These are phyloP conservation scores for Bursaphelenchus okinawaensis DNA, from an alignment of 2,888 invertebrate species.

Conservation along the genomic window DNA sequence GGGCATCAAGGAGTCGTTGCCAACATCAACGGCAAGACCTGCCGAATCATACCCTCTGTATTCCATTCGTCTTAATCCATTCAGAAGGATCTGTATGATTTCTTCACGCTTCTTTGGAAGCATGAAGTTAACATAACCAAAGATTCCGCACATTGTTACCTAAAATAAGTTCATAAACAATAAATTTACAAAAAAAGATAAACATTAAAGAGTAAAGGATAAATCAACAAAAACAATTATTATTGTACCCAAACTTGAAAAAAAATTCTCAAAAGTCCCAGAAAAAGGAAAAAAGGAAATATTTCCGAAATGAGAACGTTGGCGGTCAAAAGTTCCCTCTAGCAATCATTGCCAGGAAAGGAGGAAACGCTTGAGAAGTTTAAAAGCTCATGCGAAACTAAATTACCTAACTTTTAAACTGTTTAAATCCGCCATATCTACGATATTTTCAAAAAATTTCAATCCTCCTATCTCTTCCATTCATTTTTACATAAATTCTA, in stretches of 20 bases:
- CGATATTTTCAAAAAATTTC: no score
- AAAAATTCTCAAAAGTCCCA: background rate
- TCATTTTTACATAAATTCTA: no score
- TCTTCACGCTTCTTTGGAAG: constrained; percentile 88
- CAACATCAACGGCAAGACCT: constrained; percentile 60
- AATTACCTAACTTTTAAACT: no score
- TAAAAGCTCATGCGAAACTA: no score
- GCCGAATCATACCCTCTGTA: constrained; percentile 99
- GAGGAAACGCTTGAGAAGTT: no score
- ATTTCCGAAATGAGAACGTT: background rate
- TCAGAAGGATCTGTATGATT: constrained; percentile 85
- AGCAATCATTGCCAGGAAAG: no score
- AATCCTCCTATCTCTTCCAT: no score
- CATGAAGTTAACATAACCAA: constrained; percentile 95
- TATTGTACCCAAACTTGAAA: no score
- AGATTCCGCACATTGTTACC: constrained; percentile 72
- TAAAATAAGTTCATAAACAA: background rate
- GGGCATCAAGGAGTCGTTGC: constrained; percentile 13
- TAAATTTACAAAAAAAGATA: background rate
- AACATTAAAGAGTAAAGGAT: background rate
- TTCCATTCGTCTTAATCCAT: constrained; percentile 90
- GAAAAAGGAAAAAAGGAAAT: background rate
- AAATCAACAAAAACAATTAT: no score
- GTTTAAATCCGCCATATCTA: no score
- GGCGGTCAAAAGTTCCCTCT: background rate